These are phyloP conservation scores for Poecilus cupreus DNA, from an alignment of 2,888 invertebrate species.

Conservation along the genomic window DNA sequence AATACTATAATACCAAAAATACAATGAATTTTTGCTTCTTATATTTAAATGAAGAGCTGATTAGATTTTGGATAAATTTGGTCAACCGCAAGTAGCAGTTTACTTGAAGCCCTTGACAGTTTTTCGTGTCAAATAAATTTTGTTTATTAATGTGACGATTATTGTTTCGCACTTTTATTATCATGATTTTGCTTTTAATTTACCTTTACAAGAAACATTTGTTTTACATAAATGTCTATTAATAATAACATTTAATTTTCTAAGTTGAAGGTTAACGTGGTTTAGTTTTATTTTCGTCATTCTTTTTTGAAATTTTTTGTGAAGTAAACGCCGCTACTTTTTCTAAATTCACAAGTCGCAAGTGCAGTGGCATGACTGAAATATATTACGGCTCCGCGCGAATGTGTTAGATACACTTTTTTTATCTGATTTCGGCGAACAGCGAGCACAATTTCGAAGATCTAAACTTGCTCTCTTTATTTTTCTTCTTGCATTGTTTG, in stretches of 20 bases:
- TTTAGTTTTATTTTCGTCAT: not conserved
- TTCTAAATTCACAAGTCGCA: not conserved
- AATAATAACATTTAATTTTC: not conserved
- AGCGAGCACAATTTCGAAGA: not conserved
- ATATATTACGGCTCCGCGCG: slow-evolving; percentile 4
- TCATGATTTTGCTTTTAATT: not conserved
- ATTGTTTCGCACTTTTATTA: too few relatives aligned
- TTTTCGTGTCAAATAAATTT: too few relatives aligned
- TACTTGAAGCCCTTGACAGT: too few relatives aligned
- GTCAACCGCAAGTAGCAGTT: too few relatives aligned
- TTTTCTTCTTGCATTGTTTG: slow-evolving; percentile 7
- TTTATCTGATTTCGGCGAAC: slow-evolving; percentile 19
- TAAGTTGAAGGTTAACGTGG: not conserved
- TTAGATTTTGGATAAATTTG: too few relatives aligned
- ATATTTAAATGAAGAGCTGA: too few relatives aligned
- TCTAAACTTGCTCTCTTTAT: not conserved
- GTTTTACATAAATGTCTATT: slow-evolving; percentile 17
- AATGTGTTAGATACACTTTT: slow-evolving; percentile 22
- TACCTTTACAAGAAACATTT: not conserved
- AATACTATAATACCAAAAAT: too few relatives aligned
- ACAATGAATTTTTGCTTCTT: too few relatives aligned
- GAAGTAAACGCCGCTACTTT: not conserved
- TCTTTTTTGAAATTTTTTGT: not conserved
- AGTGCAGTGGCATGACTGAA: not conserved
- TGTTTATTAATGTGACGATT: too few relatives aligned